phyloP scores from a whole-genome alignment of 2,113 vertebrate species.

The Notiomystis cincta region DNA sequence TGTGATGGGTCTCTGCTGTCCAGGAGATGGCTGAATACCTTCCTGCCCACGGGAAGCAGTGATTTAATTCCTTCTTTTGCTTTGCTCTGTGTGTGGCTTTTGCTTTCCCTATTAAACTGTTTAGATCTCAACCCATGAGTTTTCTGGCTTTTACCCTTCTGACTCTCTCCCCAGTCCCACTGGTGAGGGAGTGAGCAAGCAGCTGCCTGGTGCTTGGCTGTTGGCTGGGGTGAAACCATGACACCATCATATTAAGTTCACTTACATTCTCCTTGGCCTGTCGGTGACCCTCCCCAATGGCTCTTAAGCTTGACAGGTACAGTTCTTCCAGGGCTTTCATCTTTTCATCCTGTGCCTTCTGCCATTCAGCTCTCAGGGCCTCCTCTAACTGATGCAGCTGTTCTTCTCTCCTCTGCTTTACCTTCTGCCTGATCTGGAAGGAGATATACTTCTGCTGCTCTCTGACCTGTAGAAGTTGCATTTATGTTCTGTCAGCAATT shows the following conservation, averaged over 20 bases:
- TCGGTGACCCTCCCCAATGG: constrained; percentile 83
- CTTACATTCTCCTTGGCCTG: constrained; percentile 88
- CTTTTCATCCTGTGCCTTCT: constrained; percentile 77
- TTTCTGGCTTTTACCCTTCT: not conserved
- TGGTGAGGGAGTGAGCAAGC: not conserved
- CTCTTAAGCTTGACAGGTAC: constrained; percentile 81
- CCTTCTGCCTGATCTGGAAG: constrained; percentile 79
- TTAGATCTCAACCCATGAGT: not conserved
- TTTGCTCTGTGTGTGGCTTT: not conserved
- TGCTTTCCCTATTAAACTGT: not conserved
- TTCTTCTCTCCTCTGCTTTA: constrained; percentile 79
- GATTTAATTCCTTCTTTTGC: not conserved
- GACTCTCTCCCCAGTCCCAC: not conserved
- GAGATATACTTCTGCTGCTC: constrained; percentile 89
- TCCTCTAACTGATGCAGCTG: constrained; percentile 79
- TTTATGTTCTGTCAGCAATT: not conserved
- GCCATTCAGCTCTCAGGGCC: constrained; percentile 81
- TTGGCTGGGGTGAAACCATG: not conserved
- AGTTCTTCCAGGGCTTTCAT: constrained; percentile 76
- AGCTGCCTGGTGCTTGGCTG: not conserved
- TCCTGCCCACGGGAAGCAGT: not conserved
- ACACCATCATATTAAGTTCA: not conserved
- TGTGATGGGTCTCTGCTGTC: not conserved
- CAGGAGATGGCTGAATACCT: not conserved
- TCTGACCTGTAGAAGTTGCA: constrained; percentile 78